Base-by-base conservation (phyloP, 2,113 vertebrate genomes). In the Odontesthes bonariensis region DNA sequence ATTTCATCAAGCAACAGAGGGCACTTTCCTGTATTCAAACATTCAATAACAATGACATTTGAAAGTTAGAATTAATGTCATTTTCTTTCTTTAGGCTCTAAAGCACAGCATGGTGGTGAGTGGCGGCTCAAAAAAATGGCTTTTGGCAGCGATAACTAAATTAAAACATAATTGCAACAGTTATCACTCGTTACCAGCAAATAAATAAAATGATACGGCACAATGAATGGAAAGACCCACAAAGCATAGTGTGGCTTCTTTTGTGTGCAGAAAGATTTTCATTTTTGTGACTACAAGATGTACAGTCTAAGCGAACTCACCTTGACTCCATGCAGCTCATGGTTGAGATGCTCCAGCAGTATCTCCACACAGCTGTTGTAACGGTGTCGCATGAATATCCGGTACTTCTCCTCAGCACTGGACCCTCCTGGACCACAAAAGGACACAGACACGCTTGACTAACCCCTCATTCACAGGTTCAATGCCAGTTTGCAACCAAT, bases 301-400 rank as follows among this genome's bases (percentile, higher is more conserved):
- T 31, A 23, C 52, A 35, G 3, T 10, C 1, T 2, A 7, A 33
- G 23, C 53, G 2, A 17, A 31, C 95, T 91, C 22, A 98, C 98
- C 94, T 95, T 95, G 55, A 99, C 90, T 44, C 59, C 84, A 59
- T 95, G 94, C 3, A 87, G 79, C 0, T 89, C 77, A 9, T 97
- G 95, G 0, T 54, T 68, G 70, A 98, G 85, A 56, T 95, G 95
- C 38, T 97, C 96, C 0, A 88, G 86, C 67, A 99, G 69, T 35
- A 91, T 84, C 27, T 77, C 86, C 79, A 95, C 90, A 53, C 96
- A 97, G 66, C 93, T 95, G 14, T 87, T 88, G 83, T 99, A 99
- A 3, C 97, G 95, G 67, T 99, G 95, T 40, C 97, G 89, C 94
- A 98, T 96, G 94, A 97, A 99, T 0, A 97, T 89, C 53, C 61